Evolutionary conservation across 1,140 invertebrate species (phyloP), one percentile per base, ranked within the genome.

Genomic region (Orchestia grillus): DNA sequence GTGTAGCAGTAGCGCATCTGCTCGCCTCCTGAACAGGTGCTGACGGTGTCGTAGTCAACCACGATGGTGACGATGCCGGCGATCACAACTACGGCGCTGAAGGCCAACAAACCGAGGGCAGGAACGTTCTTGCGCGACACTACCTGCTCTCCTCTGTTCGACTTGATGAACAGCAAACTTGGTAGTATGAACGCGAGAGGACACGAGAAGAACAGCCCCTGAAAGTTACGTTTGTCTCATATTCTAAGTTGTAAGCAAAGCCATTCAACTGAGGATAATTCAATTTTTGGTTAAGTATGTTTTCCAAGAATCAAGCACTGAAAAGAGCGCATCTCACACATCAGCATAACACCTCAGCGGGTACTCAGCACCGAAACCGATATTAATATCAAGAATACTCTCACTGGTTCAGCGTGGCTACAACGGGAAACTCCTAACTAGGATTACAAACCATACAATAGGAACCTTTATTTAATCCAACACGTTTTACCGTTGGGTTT

Each of bases 21-120:
- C 90, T 97, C 97, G n/a, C 98, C 98, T 97, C 98, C 98, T 77
- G 98, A 98, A 97, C 98, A 98, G 40, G 97, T 97, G 44, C 97
- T 97, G 4, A 97, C 97, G 0, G 97, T 97, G 3, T 97, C 97
- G 96, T 98, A 97, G 96, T 98, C 98, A 4, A 98, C 97, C 62
- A 98, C 97, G n/a, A 98, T 97, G 53, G 98, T 97, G n/a, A 98
- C 97, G 15, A 87, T 91, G 15, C 96, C 96, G 3, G 96, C 95
- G 28, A 97, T 62, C 44, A 96, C 62, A 8, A 95, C 44, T 23
- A 96, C 53, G 8, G 92, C 45, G n/a, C 96, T 94, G 92, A 45
- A 94, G 6, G 40, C 44, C 8, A 94, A 44, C 8, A 94, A 6
- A 0, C 45, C 1, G 23, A 44, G 44, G 36, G 92, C 43, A 40